Conservation (phyloP, 2,113 vertebrate species). For the Centropristis striata region DNA sequence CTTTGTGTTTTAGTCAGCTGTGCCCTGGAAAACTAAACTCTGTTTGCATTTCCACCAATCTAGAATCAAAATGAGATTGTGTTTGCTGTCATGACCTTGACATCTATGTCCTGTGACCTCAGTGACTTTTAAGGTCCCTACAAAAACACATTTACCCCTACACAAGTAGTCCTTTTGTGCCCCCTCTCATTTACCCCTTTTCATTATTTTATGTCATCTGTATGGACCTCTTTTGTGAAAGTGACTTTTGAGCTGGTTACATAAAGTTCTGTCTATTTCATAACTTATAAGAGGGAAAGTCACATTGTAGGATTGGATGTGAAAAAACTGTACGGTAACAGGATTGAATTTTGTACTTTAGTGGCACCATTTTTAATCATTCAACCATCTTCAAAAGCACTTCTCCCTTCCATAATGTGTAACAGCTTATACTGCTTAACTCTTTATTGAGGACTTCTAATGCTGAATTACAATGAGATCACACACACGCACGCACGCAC, state of each 20-base stretch:
- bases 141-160: not conserved
- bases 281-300: too few relatives aligned
- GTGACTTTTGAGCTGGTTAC: not conserved
- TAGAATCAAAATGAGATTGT: not conserved
- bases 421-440: constrained; percentile 26
- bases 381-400: constrained; percentile 37
- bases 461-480: constrained; percentile 44
- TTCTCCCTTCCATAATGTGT: constrained; percentile 20
- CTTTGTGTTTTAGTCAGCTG: not conserved
- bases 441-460: constrained; percentile 34
- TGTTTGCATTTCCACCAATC: not conserved
- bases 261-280: not conserved
- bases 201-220: too few relatives aligned
- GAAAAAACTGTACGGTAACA: not conserved
- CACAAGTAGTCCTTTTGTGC: too few relatives aligned
- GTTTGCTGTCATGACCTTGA: not conserved
- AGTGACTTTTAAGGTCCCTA: not conserved
- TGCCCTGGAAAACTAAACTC: not conserved
- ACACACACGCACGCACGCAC: constrained; percentile 34
- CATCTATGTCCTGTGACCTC: not conserved
- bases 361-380: constrained; percentile 21
- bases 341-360: not conserved
- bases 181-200: too few relatives aligned
- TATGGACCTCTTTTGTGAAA: not conserved
- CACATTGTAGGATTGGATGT: too few relatives aligned